phyloP scores from a whole-genome alignment of 1,140 invertebrate species.

The Aporrectodea caliginosa region DNA sequence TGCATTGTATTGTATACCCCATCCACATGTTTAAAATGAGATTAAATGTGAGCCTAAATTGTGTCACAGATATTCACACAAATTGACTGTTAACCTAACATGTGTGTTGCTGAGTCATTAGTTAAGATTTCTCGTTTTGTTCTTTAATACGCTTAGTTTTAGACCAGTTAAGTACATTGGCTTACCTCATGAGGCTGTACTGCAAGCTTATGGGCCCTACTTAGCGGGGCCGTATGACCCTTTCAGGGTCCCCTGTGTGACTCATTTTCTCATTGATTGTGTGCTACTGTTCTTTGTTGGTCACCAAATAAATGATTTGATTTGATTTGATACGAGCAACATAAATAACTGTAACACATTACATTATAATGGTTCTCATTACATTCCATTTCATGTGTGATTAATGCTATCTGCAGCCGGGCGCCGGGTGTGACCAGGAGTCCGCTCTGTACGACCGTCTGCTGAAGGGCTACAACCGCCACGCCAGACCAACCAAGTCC shows the following conservation, averaged over 20 bases:
- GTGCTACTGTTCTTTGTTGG: not conserved
- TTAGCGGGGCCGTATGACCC: not conserved
- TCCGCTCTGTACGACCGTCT: not conserved
- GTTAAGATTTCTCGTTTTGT: too few relatives aligned
- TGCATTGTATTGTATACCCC: too few relatives aligned
- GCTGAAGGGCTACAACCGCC: not conserved
- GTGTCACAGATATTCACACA: too few relatives aligned
- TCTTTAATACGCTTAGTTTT: too few relatives aligned
- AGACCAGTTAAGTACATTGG: too few relatives aligned
- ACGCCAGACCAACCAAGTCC: not conserved
- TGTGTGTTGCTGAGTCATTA: too few relatives aligned
- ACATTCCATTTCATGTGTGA: not conserved
- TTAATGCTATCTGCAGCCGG: not conserved
- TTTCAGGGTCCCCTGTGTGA: not conserved
- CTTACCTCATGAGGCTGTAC: too few relatives aligned
- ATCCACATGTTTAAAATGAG: too few relatives aligned
- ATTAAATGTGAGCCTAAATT: too few relatives aligned
- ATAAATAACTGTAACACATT: not conserved
- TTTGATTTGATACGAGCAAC: not conserved
- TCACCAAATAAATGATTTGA: not conserved
- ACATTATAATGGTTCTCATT: not conserved
- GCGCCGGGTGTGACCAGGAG: not conserved
- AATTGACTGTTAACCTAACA: too few relatives aligned
- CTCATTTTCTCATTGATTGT: not conserved
- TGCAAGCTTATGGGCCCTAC: too few relatives aligned